A percentile compares a stretch with the other conserved stretches of the same genome.
phyloP scores from a whole-genome alignment of 2,888 invertebrate species.

The Cheilosia soror region DNA sequence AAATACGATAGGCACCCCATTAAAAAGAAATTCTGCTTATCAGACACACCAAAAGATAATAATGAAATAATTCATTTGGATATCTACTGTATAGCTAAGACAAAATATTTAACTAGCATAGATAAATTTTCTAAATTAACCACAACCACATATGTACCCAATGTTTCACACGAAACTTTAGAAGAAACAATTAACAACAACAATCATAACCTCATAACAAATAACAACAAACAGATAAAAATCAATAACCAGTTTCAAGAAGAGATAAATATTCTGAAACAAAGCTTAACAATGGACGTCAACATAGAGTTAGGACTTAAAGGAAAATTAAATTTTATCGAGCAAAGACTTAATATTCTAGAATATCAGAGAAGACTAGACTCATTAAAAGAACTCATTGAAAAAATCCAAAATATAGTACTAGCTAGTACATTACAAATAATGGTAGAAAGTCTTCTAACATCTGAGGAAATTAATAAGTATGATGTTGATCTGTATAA shows the following conservation, averaged over 20 bases:
- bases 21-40: background rate
- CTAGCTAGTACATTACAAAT: constrained; percentile 18
- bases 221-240: constrained; percentile 19
- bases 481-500: constrained; percentile 23
- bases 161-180: background rate
- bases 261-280: constrained; percentile 5
- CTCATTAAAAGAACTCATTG: constrained; percentile 17
- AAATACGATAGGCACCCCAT: constrained; percentile 20
- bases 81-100: too few species aligned
- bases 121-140: too few species aligned
- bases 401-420: constrained; percentile 22
- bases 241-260: background rate
- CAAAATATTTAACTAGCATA: too few species aligned
- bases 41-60: constrained; percentile 5
- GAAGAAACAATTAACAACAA: background rate
- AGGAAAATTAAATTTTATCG: constrained; percentile 1
- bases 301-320: background rate
- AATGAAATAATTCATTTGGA: too few species aligned
- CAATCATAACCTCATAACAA: constrained; percentile 1
- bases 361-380: constrained; percentile 17
- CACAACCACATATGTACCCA: too few species aligned
- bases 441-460: constrained; percentile 15
- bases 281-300: background rate
- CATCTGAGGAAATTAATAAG: constrained; percentile 12
- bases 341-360: background rate